Evolutionary conservation across 2,113 vertebrate species (phyloP).

Genomic region (Panurus biarmicus): DNA sequence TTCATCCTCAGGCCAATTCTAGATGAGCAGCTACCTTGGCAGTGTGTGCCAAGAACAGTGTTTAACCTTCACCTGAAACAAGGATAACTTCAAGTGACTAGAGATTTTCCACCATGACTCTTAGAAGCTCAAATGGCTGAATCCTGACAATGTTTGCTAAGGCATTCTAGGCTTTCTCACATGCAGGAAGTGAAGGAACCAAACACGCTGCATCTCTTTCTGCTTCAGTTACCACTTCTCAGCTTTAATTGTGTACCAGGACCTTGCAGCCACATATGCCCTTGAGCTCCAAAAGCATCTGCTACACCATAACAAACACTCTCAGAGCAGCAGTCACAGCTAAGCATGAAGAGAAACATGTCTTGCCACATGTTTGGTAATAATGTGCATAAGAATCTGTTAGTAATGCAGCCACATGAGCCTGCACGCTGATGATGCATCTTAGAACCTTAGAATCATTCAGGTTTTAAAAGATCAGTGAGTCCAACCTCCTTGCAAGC

Average conservation of each 20-base stretch:
- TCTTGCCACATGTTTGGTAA: neutral
- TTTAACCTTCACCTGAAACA: neutral
- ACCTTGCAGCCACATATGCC: neutral
- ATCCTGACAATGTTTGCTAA: neutral
- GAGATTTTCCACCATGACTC: neutral
- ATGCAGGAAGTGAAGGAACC: neutral
- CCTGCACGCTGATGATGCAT: neutral
- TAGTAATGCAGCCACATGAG: neutral
- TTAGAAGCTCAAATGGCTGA: neutral
- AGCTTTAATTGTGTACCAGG: neutral
- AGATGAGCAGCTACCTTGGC: neutral
- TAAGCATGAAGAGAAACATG: neutral
- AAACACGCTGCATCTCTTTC: fast-evolving
- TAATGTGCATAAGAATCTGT: neutral
- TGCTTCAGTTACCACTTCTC: neutral
- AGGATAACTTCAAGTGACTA: neutral
- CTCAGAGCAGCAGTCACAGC: neutral
- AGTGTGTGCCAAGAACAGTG: neutral
- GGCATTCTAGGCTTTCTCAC: neutral
- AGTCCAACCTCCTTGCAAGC: neutral
- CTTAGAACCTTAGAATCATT: neutral
- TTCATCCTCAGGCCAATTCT: neutral
- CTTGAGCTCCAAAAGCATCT: neutral
- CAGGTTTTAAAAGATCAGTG: neutral
- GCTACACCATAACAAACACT: neutral